Conservation (phyloP, 2,888 invertebrate genomes). For the Nemapogon koenigi region DNA sequence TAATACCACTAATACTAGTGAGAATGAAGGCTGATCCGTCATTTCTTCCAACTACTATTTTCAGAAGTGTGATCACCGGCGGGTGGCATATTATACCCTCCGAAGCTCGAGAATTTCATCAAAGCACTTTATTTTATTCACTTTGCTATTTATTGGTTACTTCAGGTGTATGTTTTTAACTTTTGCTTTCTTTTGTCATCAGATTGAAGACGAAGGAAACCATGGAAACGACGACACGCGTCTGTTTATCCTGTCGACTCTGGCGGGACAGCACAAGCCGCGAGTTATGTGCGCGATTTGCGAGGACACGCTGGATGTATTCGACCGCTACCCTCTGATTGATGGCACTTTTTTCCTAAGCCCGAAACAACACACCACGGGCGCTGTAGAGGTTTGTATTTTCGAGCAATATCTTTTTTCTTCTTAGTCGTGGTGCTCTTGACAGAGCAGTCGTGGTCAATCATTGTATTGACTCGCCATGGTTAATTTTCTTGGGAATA, state of each 20-base stretch:
- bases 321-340: constrained; percentile 96
- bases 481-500: too few relatives aligned
- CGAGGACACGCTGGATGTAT: constrained; percentile 88
- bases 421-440: too few relatives aligned
- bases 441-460: too few relatives aligned
- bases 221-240: constrained; percentile 98
- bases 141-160: too few relatives aligned
- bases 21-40: too few relatives aligned
- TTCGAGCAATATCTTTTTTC: too few relatives aligned
- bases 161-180: too few relatives aligned
- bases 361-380: constrained; percentile 87
- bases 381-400: constrained; percentile 92
- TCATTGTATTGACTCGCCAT: too few relatives aligned
- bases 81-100: constrained; percentile 16
- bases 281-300: constrained; percentile 88
- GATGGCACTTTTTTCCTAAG: constrained; percentile 98
- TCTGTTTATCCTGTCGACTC: constrained; percentile 92
- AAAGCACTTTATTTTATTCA: too few relatives aligned
- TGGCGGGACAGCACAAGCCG: constrained; percentile 90
- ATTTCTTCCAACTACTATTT: too few relatives aligned
- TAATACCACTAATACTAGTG: too few relatives aligned
- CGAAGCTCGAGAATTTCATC: too few relatives aligned
- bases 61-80: constrained; percentile 21
- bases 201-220: constrained; percentile 98
- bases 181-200: constrained; percentile 42